Percentiles rank a stretch among this genome's conserved stretches.
Evolutionary conservation across 2,797 vertebrate species (phyloP).

Genomic region (Triplophysa bombifrons): DNA sequence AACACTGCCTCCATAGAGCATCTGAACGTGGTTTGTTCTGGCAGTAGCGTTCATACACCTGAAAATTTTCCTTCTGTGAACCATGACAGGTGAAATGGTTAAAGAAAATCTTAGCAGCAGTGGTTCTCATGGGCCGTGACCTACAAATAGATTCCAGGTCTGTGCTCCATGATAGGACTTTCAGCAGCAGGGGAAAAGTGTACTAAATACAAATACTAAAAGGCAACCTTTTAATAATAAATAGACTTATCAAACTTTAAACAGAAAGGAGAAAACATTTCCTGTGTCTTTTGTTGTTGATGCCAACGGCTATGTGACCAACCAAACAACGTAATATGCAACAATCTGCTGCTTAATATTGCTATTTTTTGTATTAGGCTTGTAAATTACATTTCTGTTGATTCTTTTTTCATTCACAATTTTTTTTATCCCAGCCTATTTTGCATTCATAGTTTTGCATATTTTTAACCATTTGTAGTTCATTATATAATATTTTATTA

Average conservation of each 20-base stretch:
- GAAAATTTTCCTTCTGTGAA: slow-evolving; percentile 89
- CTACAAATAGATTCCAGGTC: background rate
- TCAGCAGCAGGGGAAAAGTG: background rate
- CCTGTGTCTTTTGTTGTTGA: background rate
- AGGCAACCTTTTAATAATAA: background rate
- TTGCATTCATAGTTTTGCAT: background rate
- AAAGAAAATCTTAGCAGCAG: background rate
- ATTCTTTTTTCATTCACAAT: too few relatives aligned
- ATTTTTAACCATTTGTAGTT: background rate
- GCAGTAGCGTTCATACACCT: slow-evolving; percentile 96
- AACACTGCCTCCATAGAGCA: slow-evolving; percentile 90
- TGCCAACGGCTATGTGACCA: background rate
- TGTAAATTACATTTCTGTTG: too few relatives aligned
- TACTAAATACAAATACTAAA: background rate
- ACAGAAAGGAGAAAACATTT: background rate
- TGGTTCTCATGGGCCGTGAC: background rate
- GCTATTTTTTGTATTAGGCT: too few relatives aligned
- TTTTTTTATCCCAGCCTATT: background rate
- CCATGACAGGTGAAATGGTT: background rate
- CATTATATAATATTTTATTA: too few relatives aligned
- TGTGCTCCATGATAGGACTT: background rate
- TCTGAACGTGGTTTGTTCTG: slow-evolving; percentile 96
- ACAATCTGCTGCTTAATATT: background rate
- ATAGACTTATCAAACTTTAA: background rate
- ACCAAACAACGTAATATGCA: background rate